Evolutionary conservation across 2,113 vertebrate genomes (phyloP).

Genomic region (Anas platyrhynchos): DNA sequence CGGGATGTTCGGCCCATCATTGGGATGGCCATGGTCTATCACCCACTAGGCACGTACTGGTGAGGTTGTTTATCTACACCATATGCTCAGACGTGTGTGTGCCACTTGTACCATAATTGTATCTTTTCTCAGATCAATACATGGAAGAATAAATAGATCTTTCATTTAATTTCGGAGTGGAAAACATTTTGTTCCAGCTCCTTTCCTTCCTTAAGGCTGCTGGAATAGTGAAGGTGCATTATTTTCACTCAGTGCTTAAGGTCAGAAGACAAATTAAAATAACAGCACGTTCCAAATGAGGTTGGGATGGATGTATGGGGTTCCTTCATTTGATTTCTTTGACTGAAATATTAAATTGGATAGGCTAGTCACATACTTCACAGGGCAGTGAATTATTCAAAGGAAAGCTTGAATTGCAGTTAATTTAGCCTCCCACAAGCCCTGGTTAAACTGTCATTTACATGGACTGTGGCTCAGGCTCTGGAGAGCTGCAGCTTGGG

Average conservation of each 20-base stretch:
- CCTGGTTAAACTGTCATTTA: neutral
- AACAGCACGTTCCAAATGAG: neutral
- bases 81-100: neutral
- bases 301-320: neutral
- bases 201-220: neutral
- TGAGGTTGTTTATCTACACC: neutral
- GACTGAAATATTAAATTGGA: constrained; percentile 15
- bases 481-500: neutral
- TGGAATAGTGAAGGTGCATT: neutral
- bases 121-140: neutral
- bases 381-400: constrained; percentile 14
- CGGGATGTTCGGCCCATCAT: too few relatives aligned
- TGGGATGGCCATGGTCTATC: neutral
- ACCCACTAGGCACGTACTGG: rapidly evolving
- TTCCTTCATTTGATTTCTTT: constrained; percentile 43
- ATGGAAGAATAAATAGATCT: neutral
- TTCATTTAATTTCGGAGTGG: neutral
- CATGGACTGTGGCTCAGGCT: neutral
- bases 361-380: constrained; percentile 9
- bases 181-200: constrained; percentile 28
- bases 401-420: neutral
- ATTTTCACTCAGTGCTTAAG: neutral
- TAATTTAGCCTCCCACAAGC: neutral
- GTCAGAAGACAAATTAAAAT: constrained; percentile 3
- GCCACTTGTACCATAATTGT: neutral